Percentiles rank a stretch among this genome's conserved stretches.
Evolutionary conservation across 2,113 vertebrate species (phyloP).

Genomic region (Puntigrus tetrazona): DNA sequence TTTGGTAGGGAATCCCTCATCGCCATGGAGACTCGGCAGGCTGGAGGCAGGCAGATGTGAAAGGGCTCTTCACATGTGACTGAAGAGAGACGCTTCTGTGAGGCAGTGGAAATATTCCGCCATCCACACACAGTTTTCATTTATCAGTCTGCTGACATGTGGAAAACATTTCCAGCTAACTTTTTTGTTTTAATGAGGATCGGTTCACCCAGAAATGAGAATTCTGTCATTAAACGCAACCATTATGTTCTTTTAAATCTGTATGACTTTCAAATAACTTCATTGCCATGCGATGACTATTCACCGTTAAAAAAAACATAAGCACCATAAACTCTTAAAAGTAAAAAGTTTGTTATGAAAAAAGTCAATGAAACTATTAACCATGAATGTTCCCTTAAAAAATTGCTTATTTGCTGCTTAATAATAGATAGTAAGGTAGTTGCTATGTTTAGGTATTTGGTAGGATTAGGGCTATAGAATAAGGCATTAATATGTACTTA

Average conservation of each 20-base stretch:
- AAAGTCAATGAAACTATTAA: too few relatives aligned
- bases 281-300: neutral
- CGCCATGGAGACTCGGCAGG: slow-evolving; percentile 61
- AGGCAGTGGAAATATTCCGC: slow-evolving; percentile 47
- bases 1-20: slow-evolving; percentile 50
- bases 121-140: slow-evolving; percentile 39
- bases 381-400: too few relatives aligned
- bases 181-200: slow-evolving; percentile 2
- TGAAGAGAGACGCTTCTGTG: slow-evolving; percentile 63
- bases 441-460: too few relatives aligned
- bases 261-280: neutral
- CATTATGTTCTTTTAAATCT: neutral
- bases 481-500: too few relatives aligned
- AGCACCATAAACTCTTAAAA: neutral
- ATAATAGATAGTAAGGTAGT: too few relatives aligned
- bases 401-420: too few relatives aligned
- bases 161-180: slow-evolving; percentile 35
- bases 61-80: slow-evolving; percentile 56
- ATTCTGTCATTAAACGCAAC: neutral
- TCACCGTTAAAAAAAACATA: neutral
- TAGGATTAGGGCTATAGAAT: too few relatives aligned
- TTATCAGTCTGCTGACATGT: slow-evolving; percentile 24
- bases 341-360: too few relatives aligned
- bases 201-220: neutral
- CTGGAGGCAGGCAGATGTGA: slow-evolving; percentile 55